Base-by-base conservation (phyloP, 2,113 vertebrate species). In the Anarrhichthys ocellatus region DNA sequence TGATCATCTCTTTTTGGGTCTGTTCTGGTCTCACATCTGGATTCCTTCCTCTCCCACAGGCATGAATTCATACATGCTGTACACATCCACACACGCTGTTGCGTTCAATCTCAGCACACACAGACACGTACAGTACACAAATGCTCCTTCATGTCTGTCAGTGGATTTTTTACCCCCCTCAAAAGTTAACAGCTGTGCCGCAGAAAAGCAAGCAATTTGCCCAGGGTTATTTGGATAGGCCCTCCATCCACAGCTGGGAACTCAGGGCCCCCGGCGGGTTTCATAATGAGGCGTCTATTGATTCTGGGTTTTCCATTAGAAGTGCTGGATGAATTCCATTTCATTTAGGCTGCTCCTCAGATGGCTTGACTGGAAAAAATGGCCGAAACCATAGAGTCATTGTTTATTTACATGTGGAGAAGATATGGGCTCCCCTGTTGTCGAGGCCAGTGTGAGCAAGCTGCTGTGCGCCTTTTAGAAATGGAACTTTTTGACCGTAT, bases 301-400 rank as follows among this genome's bases (percentile, higher is more conserved):
- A 92, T 93, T 92, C 82, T 80, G 69, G 77, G 82, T 79, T 93
- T 91, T 88, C 86, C 83, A 92, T 91, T 83, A 91, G 85, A 91
- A 84, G 85, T 90, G 65, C 91, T 89, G 87, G 88, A 90, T 85
- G 81, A 87, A 89, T 92, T 92, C 87, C 86, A 94, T 92, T 89
- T 90, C 63, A 82, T 88, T 89, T 90, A 80, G 54, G 84, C 82
- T 62, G 69, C 73, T 85, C 81, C 78, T 89, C 78, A 84, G 68
- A 84, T 79, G 76, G 86, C 62, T 80, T 27, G 61, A 82, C 81
- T 85, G 67, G 66, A 64, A 72, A 81, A 87, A 85, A 75, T 83
- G 59, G 70, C 62, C 11, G 27, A 72, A 81, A 88, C 67, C 78
- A 77, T 50, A 50, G 32, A 81, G 66, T 75, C 67, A 76, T 84